Evolutionary conservation across 2,113 vertebrate genomes (phyloP).

Genomic region (Gymnorhina tibicen): DNA sequence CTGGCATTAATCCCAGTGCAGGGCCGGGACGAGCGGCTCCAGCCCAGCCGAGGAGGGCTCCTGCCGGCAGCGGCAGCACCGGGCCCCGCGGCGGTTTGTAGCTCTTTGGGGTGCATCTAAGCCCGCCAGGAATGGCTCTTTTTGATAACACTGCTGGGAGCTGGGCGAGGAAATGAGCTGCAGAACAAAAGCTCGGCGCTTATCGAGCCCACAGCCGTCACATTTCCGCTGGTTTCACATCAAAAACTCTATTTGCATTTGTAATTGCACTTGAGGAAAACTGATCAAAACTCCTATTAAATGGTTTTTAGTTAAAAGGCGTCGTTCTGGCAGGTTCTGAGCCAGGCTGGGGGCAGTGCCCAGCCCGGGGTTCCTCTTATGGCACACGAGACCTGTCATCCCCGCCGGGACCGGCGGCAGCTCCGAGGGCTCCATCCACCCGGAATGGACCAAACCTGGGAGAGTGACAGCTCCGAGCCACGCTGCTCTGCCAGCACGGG

Average conservation of each 20-base stretch:
- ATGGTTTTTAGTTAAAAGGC: neutral
- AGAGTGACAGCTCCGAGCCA: accelerated
- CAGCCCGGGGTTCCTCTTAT: neutral
- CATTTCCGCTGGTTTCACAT: neutral
- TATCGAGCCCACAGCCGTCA: neutral
- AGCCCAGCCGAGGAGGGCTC: neutral
- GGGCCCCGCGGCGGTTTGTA: accelerated
- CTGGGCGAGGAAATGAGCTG: neutral
- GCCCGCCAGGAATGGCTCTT: neutral
- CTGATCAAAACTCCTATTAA: neutral
- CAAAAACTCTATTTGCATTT: conserved; percentile 5
- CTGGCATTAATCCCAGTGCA: accelerated
- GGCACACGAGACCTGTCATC: accelerated
- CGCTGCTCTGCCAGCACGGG: neutral
- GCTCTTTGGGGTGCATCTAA: neutral
- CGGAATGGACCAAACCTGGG: accelerated
- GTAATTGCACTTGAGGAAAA: neutral
- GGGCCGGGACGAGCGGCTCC: accelerated
- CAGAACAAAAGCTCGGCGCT: neutral
- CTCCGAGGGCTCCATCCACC: neutral
- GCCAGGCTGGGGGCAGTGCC: neutral
- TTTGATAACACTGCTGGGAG: neutral
- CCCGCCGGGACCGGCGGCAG: accelerated
- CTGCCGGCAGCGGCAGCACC: neutral
- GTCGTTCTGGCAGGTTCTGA: neutral